A percentile compares a stretch with the other conserved stretches of the same genome.
phyloP scores from a whole-genome alignment of 1,140 invertebrate species.

The Platyscapa corneri region DNA sequence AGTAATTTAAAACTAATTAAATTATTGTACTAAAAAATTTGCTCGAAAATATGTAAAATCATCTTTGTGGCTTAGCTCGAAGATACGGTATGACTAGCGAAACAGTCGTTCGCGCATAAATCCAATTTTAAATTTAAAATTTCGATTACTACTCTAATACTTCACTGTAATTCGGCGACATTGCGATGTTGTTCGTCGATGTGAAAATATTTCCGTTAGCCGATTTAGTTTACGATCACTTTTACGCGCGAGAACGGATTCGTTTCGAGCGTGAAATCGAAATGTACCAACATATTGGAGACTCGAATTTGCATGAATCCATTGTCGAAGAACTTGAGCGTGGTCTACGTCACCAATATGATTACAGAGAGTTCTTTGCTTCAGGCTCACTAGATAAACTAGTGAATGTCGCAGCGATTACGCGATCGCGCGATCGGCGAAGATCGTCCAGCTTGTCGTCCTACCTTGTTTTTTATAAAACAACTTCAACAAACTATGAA shows the following conservation, averaged over 20 bases:
- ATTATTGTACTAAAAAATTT: no score
- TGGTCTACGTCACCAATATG: not conserved
- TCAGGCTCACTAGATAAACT: not conserved
- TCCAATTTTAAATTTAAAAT: not conserved
- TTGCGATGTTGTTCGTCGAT: not conserved
- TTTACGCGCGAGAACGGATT: conserved; percentile 17
- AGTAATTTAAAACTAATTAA: no score
- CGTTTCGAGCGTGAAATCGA: conserved; percentile 13
- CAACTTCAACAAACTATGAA: not conserved
- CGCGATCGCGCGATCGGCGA: not conserved
- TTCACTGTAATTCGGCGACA: not conserved
- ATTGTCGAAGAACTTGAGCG: not conserved
- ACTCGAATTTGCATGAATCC: conserved; percentile 4
- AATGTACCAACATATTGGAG: conserved; percentile 4
- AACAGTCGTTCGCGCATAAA: not conserved
- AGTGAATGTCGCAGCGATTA: not conserved
- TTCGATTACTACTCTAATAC: not conserved
- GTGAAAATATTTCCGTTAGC: conserved; percentile 7
- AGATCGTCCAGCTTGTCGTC: not conserved
- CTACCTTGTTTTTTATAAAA: not conserved
- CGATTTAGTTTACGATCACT: conserved; percentile 11
- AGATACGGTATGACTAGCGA: not conserved
- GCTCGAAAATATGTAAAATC: no score
- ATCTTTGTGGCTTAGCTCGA: no score
- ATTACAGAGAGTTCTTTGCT: not conserved